Evolutionary conservation across 2,797 vertebrate species (phyloP).

Genomic region (Tokudaia muenninki): DNA sequence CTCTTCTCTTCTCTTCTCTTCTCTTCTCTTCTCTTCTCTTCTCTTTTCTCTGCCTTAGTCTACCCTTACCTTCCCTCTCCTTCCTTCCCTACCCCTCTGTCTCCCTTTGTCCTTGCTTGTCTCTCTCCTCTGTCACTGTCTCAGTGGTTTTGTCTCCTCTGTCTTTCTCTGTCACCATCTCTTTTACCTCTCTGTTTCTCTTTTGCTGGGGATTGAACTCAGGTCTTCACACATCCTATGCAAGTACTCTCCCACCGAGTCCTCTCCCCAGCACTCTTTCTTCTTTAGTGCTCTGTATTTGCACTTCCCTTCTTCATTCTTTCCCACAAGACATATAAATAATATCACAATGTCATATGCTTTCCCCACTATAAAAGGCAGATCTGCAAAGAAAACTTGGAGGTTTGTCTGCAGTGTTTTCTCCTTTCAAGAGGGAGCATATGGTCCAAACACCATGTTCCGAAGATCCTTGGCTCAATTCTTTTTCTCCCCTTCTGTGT

Average conservation of each 20-base stretch:
- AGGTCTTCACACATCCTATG: background rate
- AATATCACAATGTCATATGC: background rate
- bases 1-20: too few species aligned
- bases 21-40: background rate
- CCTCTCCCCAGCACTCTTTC: background rate
- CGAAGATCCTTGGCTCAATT: background rate
- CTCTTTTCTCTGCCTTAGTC: background rate
- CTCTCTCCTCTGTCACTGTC: background rate
- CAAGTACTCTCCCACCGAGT: background rate
- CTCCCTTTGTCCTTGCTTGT: background rate
- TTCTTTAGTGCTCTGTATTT: background rate
- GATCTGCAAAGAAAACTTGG: background rate
- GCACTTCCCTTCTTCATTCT: background rate
- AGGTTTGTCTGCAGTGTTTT: background rate
- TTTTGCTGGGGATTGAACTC: background rate
- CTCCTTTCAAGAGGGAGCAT: background rate
- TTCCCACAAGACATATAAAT: background rate
- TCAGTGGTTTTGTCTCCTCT: background rate
- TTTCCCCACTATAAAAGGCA: background rate
- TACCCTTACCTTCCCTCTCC: background rate
- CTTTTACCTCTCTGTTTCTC: background rate
- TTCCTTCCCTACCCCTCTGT: background rate
- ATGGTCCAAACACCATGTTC: background rate
- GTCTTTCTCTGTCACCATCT: background rate
- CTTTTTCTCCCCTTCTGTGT: background rate